A percentile compares a stretch with the other conserved stretches of the same genome.
Conservation (phyloP, 1,140 invertebrate species). For the Tetraneura akinire region DNA sequence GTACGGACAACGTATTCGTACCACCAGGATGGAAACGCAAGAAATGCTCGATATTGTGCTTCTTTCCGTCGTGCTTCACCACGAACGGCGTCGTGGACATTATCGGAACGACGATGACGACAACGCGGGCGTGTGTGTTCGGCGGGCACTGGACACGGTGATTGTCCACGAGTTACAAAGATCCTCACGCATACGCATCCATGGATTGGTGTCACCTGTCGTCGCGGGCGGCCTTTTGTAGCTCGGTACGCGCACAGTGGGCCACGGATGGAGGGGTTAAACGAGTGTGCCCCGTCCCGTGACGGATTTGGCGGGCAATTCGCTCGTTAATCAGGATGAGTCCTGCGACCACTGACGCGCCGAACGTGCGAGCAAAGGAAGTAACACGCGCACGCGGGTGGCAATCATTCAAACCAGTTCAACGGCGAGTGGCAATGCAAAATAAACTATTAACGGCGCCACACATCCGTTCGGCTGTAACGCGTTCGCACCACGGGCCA, state of each 20-base stretch:
- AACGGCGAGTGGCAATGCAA: not conserved
- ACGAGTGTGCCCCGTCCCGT: no score
- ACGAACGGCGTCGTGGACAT: conserved; percentile 56
- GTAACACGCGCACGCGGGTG: no score
- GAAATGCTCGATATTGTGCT: conserved; percentile 64
- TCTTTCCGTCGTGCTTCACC: conserved; percentile 61
- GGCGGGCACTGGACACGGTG: not conserved
- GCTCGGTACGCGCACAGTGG: no score
- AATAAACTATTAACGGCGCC: not conserved
- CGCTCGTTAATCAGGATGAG: no score
- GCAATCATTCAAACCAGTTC: conserved; percentile 24
- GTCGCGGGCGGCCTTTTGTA: no score
- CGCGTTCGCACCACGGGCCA: no score
- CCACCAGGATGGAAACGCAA: conserved; percentile 68
- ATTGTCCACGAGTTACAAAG: not conserved
- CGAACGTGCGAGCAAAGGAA: no score
- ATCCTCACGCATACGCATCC: conserved; percentile 2
- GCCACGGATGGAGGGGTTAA: no score
- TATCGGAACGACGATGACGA: not conserved
- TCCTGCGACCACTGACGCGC: no score
- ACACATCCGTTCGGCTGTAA: not conserved
- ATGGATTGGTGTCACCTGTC: not conserved
- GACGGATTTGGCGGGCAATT: no score
- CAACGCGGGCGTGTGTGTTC: no score
- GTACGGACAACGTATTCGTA: conserved; percentile 62